These are phyloP conservation scores for Lycaon pictus DNA, from an alignment of 2,113 vertebrate species.

Conservation along the genomic window DNA sequence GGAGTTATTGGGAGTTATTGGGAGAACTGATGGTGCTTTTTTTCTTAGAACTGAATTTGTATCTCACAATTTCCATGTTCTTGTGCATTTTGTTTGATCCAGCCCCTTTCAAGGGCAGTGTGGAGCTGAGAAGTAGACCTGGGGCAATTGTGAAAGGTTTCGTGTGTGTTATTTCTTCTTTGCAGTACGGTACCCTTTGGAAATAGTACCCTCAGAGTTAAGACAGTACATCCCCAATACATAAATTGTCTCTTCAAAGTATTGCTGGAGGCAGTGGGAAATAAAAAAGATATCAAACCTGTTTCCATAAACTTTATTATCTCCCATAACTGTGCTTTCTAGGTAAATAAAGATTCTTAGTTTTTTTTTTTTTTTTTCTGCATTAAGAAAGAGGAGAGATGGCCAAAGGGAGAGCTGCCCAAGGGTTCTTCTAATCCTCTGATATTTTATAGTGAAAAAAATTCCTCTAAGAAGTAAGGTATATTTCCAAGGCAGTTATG, in stretches of 20 bases:
- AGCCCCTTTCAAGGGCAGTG: not conserved
- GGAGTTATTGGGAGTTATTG: too few relatives aligned
- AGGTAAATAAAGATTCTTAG: not conserved
- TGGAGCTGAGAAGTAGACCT: not conserved
- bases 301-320: not conserved
- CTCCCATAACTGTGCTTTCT: not conserved
- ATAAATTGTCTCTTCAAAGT: not conserved
- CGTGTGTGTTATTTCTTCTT: not conserved
- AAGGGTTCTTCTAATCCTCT: not conserved
- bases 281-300: not conserved
- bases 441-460: not conserved
- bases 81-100: not conserved
- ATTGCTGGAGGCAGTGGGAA: not conserved
- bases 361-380: not conserved
- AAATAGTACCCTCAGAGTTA: not conserved
- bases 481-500: not conserved
- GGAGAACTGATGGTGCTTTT: not conserved
- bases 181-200: not conserved
- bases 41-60: not conserved
- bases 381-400: not conserved
- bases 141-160: not conserved
- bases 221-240: not conserved
- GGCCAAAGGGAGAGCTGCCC: not conserved
- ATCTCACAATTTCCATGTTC: not conserved
- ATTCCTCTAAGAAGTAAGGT: not conserved